These are phyloP conservation scores for Eupleurogrammus muticus DNA, from an alignment of 2,797 vertebrate genomes.

Conservation along the genomic window DNA sequence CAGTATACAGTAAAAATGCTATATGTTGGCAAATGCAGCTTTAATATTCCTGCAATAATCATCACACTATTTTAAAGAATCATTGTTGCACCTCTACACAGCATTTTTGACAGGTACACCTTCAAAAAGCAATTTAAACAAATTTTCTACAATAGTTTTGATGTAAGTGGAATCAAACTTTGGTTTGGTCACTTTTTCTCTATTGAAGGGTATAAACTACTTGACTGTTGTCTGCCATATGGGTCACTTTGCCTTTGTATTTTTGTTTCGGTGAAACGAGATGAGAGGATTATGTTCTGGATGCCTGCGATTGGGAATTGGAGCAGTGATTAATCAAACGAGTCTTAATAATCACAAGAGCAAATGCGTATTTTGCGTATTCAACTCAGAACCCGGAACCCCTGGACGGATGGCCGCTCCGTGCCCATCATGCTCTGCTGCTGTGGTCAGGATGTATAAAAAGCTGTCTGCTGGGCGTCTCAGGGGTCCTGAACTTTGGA, in stretches of 20 bases:
- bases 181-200: no score
- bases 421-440: conserved; percentile 11
- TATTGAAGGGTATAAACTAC: not conserved
- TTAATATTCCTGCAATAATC: no score
- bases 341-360: not conserved
- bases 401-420: conserved; percentile 1
- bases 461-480: conserved; percentile 59
- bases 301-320: conserved; percentile 9
- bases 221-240: conserved; percentile 5
- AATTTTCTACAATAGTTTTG: no score
- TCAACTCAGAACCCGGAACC: not conserved
- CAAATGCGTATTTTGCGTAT: not conserved
- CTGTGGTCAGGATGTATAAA: conserved; percentile 66
- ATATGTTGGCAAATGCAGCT: no score
- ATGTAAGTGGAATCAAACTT: no score
- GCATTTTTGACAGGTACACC: no score
- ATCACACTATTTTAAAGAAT: no score
- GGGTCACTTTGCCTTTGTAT: not conserved
- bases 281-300: conserved; percentile 19
- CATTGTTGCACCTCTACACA: not conserved
- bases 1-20: no score
- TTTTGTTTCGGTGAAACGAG: conserved; percentile 18
- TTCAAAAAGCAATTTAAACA: no score
- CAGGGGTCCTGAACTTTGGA: conserved; percentile 60
- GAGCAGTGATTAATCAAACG: conserved; percentile 2